phyloP scores from a whole-genome alignment of 2,888 invertebrate species.

The Drosophila nr. perissopoda region DNA sequence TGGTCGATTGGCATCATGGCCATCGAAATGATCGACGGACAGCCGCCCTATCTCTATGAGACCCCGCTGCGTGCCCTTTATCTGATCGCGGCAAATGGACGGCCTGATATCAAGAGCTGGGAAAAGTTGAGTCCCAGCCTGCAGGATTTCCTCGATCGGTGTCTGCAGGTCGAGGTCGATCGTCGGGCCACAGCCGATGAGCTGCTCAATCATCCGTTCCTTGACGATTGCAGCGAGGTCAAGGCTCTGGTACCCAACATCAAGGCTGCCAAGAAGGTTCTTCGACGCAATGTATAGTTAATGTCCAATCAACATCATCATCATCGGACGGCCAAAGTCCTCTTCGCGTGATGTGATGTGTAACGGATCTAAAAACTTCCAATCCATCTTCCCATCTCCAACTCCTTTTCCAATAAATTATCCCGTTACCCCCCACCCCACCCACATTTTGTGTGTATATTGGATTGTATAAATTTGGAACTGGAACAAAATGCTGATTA shows the following conservation, averaged over 20 bases:
- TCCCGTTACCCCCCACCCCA: not conserved
- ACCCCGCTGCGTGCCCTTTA: constrained; percentile 96
- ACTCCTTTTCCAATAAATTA: not conserved
- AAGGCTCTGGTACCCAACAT: constrained; percentile 94
- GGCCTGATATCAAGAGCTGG: constrained; percentile 95
- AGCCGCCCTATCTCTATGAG: constrained; percentile 98
- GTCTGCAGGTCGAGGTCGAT: constrained; percentile 96
- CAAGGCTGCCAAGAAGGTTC: constrained; percentile 94
- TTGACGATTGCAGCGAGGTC: constrained; percentile 93
- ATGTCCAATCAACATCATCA: constrained; percentile 71
- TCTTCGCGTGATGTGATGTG: constrained; percentile 68
- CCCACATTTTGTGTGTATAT: constrained; percentile 23
- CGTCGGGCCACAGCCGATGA: constrained; percentile 94
- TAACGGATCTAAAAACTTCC: not conserved
- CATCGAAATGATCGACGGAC: constrained; percentile 96
- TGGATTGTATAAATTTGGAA: constrained; percentile 57
- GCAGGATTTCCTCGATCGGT: constrained; percentile 93
- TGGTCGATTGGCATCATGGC: constrained; percentile 99
- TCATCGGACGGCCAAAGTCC: constrained; percentile 72
- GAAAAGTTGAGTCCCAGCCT: constrained; percentile 91
- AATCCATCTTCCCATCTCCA: constrained; percentile 1
- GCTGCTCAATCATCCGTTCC: constrained; percentile 94
- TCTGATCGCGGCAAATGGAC: constrained; percentile 97
- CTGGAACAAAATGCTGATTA: constrained; percentile 79
- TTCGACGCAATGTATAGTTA: constrained; percentile 85